Conservation (phyloP, 2,888 invertebrate species). For the Incurvaria masculella region DNA sequence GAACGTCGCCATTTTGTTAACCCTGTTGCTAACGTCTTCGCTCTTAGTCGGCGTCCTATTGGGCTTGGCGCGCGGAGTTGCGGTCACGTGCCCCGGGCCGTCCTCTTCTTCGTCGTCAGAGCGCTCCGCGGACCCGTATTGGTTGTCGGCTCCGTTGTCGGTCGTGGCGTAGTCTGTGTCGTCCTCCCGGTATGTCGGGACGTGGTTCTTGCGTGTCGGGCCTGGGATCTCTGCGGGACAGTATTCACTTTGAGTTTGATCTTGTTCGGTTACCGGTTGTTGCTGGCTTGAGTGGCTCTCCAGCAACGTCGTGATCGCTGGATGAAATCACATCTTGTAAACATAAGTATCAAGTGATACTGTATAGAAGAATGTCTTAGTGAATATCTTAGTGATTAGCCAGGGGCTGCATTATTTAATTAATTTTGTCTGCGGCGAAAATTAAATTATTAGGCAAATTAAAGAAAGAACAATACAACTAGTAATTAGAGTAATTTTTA, state of each 20-base stretch:
- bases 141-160: conserved; percentile 59
- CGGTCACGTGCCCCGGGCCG: conserved; percentile 10
- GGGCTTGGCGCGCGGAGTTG: conserved; percentile 23
- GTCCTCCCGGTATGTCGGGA: conserved; percentile 54
- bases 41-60: conserved; percentile 16
- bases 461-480: too few relatives aligned
- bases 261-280: too few relatives aligned
- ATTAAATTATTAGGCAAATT: too few relatives aligned
- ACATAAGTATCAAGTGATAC: too few relatives aligned
- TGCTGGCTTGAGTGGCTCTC: too few relatives aligned
- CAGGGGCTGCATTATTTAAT: too few relatives aligned
- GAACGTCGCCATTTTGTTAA: conserved; percentile 19
- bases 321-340: too few relatives aligned
- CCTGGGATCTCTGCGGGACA: conserved; percentile 69
- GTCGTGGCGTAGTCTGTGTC: conserved; percentile 48
- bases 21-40: conserved; percentile 24
- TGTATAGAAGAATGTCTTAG: too few relatives aligned
- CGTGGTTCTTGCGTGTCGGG: conserved; percentile 57
- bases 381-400: too few relatives aligned
- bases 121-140: conserved; percentile 69
- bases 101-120: conserved; percentile 62
- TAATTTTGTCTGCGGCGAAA: too few relatives aligned
- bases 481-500: too few relatives aligned
- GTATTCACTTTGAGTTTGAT: conserved; percentile 1
- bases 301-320: too few relatives aligned